Conservation (phyloP, 2,797 vertebrate species). For the Notolabrus celidotus region DNA sequence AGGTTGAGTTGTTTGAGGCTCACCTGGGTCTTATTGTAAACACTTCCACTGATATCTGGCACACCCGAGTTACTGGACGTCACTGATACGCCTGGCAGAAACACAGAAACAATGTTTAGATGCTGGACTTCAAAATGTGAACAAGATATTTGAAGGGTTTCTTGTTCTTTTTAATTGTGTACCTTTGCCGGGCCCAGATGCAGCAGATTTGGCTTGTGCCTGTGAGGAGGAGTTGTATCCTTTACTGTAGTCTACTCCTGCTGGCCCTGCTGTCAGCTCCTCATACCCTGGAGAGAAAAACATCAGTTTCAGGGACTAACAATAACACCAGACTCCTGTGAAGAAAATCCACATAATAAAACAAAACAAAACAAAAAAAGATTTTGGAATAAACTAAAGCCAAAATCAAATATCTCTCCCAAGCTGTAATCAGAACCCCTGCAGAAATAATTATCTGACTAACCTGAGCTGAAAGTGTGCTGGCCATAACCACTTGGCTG, state of each 20-base stretch:
- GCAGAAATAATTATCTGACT: background rate
- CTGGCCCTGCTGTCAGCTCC: constrained; percentile 92
- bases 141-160: background rate
- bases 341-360: background rate
- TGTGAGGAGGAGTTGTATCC: constrained; percentile 93
- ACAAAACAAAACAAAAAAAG: background rate
- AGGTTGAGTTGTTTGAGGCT: constrained; percentile 18
- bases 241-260: constrained; percentile 94
- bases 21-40: constrained; percentile 98
- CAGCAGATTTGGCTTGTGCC: constrained; percentile 94
- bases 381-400: background rate
- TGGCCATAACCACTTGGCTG: constrained; percentile 91
- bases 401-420: background rate
- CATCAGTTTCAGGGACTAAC: background rate
- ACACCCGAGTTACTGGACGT: constrained; percentile 94
- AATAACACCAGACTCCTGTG: background rate
- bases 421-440: background rate
- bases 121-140: background rate
- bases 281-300: constrained; percentile 88
- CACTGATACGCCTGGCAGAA: constrained; percentile 89
- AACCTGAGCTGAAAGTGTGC: constrained; percentile 93
- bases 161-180: constrained; percentile 35
- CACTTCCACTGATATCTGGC: constrained; percentile 94
- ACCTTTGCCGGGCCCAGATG: constrained; percentile 95
- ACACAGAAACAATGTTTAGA: constrained; percentile 1